Conservation (phyloP, 2,888 invertebrate genomes). For the Aspidiotus destructor region DNA sequence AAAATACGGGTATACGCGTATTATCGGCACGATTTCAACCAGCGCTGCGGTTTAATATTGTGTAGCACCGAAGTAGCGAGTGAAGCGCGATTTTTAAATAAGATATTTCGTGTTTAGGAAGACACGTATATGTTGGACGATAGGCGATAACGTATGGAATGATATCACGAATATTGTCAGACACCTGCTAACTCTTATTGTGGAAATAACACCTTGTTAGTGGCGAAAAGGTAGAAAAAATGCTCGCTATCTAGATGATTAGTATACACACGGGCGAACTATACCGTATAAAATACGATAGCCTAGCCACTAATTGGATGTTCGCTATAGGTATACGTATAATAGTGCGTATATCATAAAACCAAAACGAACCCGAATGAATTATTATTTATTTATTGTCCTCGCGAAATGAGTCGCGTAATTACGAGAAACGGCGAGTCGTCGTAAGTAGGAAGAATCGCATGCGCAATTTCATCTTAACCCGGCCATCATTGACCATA, state of each 20-base stretch:
- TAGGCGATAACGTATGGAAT: slow-evolving; percentile 25
- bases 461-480: no score
- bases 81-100: slow-evolving; percentile 22
- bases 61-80: slow-evolving; percentile 4
- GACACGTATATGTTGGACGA: slow-evolving; percentile 12
- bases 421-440: background rate
- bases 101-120: slow-evolving; percentile 21
- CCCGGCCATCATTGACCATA: no score
- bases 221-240: slow-evolving; percentile 16
- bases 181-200: slow-evolving; percentile 30
- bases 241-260: slow-evolving; percentile 28
- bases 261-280: slow-evolving; percentile 10
- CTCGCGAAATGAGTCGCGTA: background rate
- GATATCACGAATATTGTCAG: slow-evolving; percentile 26
- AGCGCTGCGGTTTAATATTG: background rate
- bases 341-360: slow-evolving; percentile 13
- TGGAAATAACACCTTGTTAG: slow-evolving; percentile 29
- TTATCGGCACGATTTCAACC: slow-evolving; percentile 1
- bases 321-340: background rate
- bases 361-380: no score
- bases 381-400: no score
- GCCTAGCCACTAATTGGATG: slow-evolving; percentile 28
- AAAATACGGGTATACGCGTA: no score
- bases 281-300: slow-evolving; percentile 13
- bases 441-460: no score